These are phyloP conservation scores for Zygaena filipendulae DNA, from an alignment of 2,888 invertebrate species.

Conservation along the genomic window DNA sequence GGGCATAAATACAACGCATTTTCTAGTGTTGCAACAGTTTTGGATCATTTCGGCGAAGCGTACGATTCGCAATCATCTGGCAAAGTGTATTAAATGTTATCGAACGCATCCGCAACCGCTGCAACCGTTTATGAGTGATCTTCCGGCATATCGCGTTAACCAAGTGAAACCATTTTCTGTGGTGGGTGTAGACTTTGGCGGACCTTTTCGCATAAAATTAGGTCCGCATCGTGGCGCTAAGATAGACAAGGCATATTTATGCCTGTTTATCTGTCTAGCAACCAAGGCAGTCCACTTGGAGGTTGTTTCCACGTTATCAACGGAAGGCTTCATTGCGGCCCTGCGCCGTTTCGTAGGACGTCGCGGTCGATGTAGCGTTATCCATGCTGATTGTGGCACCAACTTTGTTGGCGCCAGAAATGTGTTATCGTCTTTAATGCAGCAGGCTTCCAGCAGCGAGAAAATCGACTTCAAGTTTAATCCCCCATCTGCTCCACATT, in stretches of 20 bases:
- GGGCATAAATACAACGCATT: constrained; percentile 10
- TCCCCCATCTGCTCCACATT: constrained; percentile 6
- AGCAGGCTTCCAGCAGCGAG: constrained; percentile 3
- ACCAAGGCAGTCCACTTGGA: constrained; percentile 8
- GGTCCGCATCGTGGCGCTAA: constrained; percentile 7
- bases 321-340: constrained; percentile 5
- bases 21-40: constrained; percentile 10
- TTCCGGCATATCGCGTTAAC: constrained; percentile 8
- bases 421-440: constrained; percentile 1
- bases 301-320: constrained; percentile 4
- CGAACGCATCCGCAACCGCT: constrained; percentile 7
- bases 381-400: constrained; percentile 9
- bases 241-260: no score
- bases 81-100: constrained; percentile 10
- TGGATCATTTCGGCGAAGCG: constrained; percentile 12
- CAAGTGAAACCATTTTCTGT: no score
- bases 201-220: constrained; percentile 10
- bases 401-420: constrained; percentile 10
- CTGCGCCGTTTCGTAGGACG: constrained; percentile 3
- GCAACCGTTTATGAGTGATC: constrained; percentile 12
- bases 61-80: constrained; percentile 5
- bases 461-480: constrained; percentile 7
- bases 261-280: constrained; percentile 7
- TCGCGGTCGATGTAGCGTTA: constrained; percentile 4
- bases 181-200: no score